Conservation (phyloP, 2,888 invertebrate species). For the Trichogramma evanescens region DNA sequence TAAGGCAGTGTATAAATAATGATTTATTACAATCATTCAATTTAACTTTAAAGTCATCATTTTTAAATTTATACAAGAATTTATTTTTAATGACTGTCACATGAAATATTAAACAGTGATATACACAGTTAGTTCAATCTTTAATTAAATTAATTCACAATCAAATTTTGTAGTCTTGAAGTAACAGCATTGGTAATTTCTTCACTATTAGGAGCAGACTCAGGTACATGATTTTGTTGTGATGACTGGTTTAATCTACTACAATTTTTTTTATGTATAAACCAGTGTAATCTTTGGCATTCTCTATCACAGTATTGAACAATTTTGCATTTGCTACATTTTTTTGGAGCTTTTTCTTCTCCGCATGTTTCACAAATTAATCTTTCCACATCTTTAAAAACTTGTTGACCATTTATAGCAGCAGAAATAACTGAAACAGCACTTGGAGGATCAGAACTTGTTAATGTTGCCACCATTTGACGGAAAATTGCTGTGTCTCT, state of each 20-base stretch:
- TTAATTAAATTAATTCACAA: slow-evolving; percentile 29
- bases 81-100: background rate
- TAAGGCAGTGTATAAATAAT: too few relatives aligned
- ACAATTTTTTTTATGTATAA: slow-evolving; percentile 81
- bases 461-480: slow-evolving; percentile 73
- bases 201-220: slow-evolving; percentile 35
- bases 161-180: slow-evolving; percentile 36
- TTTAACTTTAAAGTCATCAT: too few relatives aligned
- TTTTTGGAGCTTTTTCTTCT: slow-evolving; percentile 81
- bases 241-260: slow-evolving; percentile 52
- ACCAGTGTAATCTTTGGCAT: slow-evolving; percentile 92
- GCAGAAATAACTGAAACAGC: slow-evolving; percentile 68
- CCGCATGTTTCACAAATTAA: slow-evolving; percentile 79
- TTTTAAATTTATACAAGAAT: background rate
- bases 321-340: slow-evolving; percentile 89
- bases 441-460: slow-evolving; percentile 65
- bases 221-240: slow-evolving; percentile 21
- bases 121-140: background rate
- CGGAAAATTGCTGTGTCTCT: slow-evolving; percentile 84
- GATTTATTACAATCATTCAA: too few relatives aligned
- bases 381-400: slow-evolving; percentile 59
- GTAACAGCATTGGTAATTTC: slow-evolving; percentile 36
- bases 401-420: slow-evolving; percentile 82
- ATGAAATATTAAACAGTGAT: background rate
- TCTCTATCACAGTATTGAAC: slow-evolving; percentile 90